Evolutionary conservation across 64 coral and sea anemone genomes (phyloP).

Genomic region (Orbicella faveolata): DNA sequence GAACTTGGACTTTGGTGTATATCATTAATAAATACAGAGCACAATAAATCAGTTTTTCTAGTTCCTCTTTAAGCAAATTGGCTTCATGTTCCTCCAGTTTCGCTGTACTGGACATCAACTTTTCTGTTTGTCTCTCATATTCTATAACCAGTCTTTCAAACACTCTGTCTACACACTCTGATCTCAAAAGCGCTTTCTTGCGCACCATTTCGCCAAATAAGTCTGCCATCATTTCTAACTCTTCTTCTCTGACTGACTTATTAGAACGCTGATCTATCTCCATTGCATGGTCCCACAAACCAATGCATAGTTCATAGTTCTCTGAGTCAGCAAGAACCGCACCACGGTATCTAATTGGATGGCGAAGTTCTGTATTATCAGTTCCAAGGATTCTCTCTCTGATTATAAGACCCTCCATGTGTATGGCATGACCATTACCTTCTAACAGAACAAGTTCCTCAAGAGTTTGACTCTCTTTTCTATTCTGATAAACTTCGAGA

Average conservation of each 20-base stretch:
- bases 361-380: constrained; percentile 64
- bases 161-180: background rate
- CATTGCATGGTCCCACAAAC: constrained; percentile 80
- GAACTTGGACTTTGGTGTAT: constrained; percentile 40
- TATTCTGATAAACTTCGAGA: constrained; percentile 77
- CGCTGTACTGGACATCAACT: background rate
- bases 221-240: constrained; percentile 75
- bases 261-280: constrained; percentile 76
- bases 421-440: constrained; percentile 48
- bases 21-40: constrained; percentile 73
- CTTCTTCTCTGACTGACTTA: constrained; percentile 64
- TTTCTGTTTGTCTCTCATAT: constrained; percentile 54
- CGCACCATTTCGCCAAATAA: constrained; percentile 90
- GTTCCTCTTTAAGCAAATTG: no score
- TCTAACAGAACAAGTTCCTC: constrained; percentile 46
- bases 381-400: constrained; percentile 78
- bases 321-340: constrained; percentile 80
- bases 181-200: constrained; percentile 39
- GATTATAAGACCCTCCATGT: constrained; percentile 78
- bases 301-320: constrained; percentile 78
- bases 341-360: constrained; percentile 74
- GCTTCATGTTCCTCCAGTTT: no score
- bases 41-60: constrained; percentile 20
- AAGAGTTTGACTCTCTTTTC: constrained; percentile 68
- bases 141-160: constrained; percentile 45